Base-by-base conservation (phyloP, 1,140 invertebrate species). In the Platorchestia sp. region DNA sequence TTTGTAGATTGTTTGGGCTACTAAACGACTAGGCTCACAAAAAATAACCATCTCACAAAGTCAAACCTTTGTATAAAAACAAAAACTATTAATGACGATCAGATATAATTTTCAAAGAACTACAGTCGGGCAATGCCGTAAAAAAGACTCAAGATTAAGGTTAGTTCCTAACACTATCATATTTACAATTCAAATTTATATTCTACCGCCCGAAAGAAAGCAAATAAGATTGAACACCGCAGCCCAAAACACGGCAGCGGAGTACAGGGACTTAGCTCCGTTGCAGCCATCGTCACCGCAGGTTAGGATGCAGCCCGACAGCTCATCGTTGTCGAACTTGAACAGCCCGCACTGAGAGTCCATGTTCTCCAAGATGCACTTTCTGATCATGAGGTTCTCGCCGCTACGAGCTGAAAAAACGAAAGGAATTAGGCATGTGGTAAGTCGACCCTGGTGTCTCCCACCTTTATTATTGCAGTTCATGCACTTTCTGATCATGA, bases 341-440 rank as follows among this genome's bases (percentile, higher is more conserved):
- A 97, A 97, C 40, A 97, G 97, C 16, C 97, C 97, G 96, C 97
- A 98, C 96, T 97, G 97, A 41, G 97, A 97, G 96, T 98, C 97
- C 97, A 98, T 98, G 93, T 97, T 97, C 96, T 97, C 97, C 95
- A 98, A 97, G 10, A 97, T 97, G 96, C 98, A 98, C 42, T 97
- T 97, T 89, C 98, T 97, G 36, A 98, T 97, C 1, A 97, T 97
- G 95, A 97, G 96, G 40, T 97, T 97, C 95, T 97, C 97, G 19
- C 96, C 96, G 7, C 96, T 97, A 43, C 95, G 91, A 86, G 96
- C 97, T 97, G 96, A 95, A 95, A 95, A 90, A 96, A 45, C 41
- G 41, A 53, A 14, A 10, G 10, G 59, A 10, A 95, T 45, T 16
- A n/a, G 22, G 47, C 40, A 45, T 19, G 47, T n/a, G 41, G 51